phyloP scores from a whole-genome alignment of 2,113 vertebrate genomes.

The Halichoerus grypus region DNA sequence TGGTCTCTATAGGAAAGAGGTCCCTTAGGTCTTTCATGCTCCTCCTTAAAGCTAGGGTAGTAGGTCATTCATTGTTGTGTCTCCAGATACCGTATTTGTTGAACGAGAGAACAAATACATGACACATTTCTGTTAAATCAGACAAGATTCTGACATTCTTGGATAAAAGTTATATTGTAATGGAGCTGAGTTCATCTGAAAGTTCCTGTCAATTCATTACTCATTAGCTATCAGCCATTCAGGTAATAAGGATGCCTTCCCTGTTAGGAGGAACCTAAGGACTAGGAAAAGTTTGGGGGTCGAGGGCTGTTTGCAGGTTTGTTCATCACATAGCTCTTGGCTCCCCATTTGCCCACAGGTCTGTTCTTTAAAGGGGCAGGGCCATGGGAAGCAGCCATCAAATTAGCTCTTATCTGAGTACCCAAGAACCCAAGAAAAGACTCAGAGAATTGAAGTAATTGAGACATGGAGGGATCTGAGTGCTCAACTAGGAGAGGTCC shows the following conservation, averaged over 20 bases:
- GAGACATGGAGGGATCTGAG: not conserved
- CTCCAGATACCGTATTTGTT: not conserved
- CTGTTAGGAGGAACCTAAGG: not conserved
- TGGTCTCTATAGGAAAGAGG: not conserved
- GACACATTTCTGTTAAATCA: constrained; percentile 37
- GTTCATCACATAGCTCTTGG: not conserved
- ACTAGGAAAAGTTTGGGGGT: not conserved
- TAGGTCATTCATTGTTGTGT: not conserved
- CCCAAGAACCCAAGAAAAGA: not conserved
- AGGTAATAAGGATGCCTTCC: not conserved
- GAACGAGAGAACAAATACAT: constrained; percentile 32
- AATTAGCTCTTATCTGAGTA: not conserved
- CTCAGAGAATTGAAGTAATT: not conserved
- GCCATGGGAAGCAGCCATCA: not conserved
- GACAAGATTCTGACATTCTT: constrained; percentile 49
- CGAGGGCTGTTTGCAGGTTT: not conserved
- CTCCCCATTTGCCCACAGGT: not conserved
- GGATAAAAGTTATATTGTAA: not conserved
- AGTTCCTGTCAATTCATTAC: not conserved
- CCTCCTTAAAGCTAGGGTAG: not conserved
- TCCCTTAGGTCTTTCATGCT: not conserved
- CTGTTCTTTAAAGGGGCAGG: not conserved
- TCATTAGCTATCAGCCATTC: not conserved
- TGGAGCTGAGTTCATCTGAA: constrained; percentile 40
- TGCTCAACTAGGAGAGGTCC: not conserved